Percentiles rank a stretch among this genome's conserved stretches.
These are phyloP conservation scores for Nycteola revayana DNA, from an alignment of 2,888 invertebrate genomes.

Conservation along the genomic window DNA sequence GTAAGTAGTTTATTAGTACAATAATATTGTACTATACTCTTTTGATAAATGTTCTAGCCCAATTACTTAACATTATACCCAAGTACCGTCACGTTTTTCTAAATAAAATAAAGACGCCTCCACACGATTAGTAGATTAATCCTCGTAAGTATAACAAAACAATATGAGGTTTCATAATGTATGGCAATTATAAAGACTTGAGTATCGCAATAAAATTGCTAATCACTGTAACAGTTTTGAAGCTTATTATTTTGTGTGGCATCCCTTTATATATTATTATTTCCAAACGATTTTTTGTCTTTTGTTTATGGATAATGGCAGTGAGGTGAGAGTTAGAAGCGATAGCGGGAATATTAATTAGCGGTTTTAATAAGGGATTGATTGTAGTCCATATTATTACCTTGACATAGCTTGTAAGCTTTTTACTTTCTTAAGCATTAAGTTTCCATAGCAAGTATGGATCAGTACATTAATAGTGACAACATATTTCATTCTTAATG, in stretches of 20 bases:
- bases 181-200: constrained; percentile 26
- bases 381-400: too few relatives aligned
- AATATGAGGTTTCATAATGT: constrained; percentile 20
- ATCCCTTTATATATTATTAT: constrained; percentile 25
- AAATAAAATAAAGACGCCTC: not conserved
- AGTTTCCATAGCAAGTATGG: too few relatives aligned
- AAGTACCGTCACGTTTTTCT: constrained; percentile 3
- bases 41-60: too few relatives aligned
- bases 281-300: constrained; percentile 26
- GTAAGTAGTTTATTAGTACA: too few relatives aligned
- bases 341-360: constrained; percentile 7
- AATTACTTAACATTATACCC: too few relatives aligned
- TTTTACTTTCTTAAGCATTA: too few relatives aligned
- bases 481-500: too few relatives aligned
- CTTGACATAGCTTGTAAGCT: too few relatives aligned
- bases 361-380: not conserved
- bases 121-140: constrained; percentile 14
- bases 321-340: constrained; percentile 17
- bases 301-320: constrained; percentile 22
- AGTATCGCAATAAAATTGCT: constrained; percentile 35
- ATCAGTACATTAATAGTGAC: too few relatives aligned
- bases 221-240: constrained; percentile 27
- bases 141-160: constrained; percentile 9
- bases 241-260: constrained; percentile 30
- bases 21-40: too few relatives aligned